Evolutionary conservation across 2,888 invertebrate species (phyloP), one percentile per base, ranked within the genome.

Genomic region (Panopea generosa): DNA sequence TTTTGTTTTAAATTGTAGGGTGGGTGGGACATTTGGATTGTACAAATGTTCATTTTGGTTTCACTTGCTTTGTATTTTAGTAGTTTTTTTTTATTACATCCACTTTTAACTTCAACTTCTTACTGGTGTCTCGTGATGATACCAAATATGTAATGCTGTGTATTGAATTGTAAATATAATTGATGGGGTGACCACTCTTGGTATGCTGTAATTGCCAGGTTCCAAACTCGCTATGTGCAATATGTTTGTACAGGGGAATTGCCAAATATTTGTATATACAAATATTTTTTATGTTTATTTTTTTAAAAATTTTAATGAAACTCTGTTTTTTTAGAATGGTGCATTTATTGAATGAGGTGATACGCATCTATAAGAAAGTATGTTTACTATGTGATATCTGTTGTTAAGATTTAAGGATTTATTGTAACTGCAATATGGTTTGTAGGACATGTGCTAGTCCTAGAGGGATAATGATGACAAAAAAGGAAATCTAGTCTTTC

Each of bases 261-360:
- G 81, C 69, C 69, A 77, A 75, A 77, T 81, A 81, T 81, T 81
- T 81, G 81, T 81, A 75, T 55, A 77, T 77, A 77, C 74, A 81
- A 75, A 77, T 75, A 81, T 81, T 77, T 81, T 80, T 72, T 77
- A 77, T 77, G 77, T 81, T 81, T 75, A 75, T 75, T 77, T 81
- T 81, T 80, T 70, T 66, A 61, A 45, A 43, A 56, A 77, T 81
- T 70, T 75, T 68, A 77, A 65, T 69, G 81, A 77, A 81, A 77
- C 81, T 81, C 81, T 81, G 77, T 81, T 81, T n/a, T n/a, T 81
- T 75, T 75, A 76, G 74, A 57, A 73, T 70, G 80, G 80, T 80
- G 80, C 77, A 80, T 77, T 60, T 56, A 57, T 43, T 43, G 9
- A 33, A 22, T 43, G 9, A 33, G 18, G 27, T 40, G 33, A 26